phyloP scores from a whole-genome alignment of 1,140 invertebrate species.

The Penaeus vannamei region DNA sequence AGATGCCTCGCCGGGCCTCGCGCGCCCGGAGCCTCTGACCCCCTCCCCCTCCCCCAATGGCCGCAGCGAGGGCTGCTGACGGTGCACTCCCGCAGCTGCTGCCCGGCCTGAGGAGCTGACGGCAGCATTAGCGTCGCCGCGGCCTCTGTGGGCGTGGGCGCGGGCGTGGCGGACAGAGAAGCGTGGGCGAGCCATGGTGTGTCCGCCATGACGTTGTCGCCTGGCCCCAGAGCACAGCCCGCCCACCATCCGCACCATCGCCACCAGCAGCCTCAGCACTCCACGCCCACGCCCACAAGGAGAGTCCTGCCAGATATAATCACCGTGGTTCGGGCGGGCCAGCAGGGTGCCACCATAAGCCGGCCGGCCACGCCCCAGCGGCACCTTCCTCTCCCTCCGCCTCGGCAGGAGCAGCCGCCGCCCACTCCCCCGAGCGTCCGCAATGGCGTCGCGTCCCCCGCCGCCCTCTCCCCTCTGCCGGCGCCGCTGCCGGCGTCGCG shows the following conservation, averaged over 20 bases:
- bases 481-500: not conserved
- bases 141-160: not conserved
- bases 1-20: no score
- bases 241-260: not conserved
- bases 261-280: slow-evolving; percentile 21
- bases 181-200: not conserved
- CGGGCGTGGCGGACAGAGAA: not conserved
- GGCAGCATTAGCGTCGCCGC: no score
- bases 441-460: not conserved
- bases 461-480: not conserved
- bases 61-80: not conserved
- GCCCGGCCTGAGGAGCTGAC: no score
- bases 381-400: not conserved
- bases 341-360: not conserved
- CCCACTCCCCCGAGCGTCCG: slow-evolving; percentile 17
- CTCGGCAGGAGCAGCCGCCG: not conserved
- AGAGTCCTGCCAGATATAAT: slow-evolving; percentile 44
- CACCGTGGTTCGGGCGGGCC: slow-evolving; percentile 24
- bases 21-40: not conserved
- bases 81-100: no score
- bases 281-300: not conserved
- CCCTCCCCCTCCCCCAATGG: not conserved
- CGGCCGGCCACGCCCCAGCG: not conserved
- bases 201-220: not conserved
- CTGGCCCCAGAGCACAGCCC: slow-evolving; percentile 19